These are phyloP conservation scores for Columbina picui DNA, from an alignment of 2,113 vertebrate genomes.

Conservation along the genomic window DNA sequence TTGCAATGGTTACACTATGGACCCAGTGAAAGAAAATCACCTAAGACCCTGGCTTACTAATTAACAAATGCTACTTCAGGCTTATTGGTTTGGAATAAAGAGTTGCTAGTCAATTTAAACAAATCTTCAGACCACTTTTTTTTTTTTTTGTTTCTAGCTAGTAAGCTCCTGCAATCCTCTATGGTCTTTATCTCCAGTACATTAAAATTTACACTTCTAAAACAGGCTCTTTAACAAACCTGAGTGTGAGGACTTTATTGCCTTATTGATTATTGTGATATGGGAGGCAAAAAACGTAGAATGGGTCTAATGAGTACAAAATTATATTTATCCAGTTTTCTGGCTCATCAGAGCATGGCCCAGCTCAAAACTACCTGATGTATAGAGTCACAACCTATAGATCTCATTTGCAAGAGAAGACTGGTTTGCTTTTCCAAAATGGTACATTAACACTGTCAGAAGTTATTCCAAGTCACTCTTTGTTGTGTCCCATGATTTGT, in stretches of 20 bases:
- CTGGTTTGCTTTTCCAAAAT: not conserved
- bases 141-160: not conserved
- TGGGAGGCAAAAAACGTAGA: not conserved
- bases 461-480: not conserved
- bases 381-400: not conserved
- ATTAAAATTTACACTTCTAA: slow-evolving; percentile 12
- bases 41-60: not conserved
- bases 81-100: slow-evolving; percentile 1
- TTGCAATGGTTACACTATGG: not conserved
- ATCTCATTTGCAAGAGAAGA: not conserved
- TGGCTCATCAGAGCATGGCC: not conserved
- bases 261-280: not conserved
- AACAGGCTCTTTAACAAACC: not conserved
- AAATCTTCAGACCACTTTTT: not conserved
- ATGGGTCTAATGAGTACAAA: not conserved
- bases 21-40: not conserved
- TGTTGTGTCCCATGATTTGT: not conserved
- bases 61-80: slow-evolving; percentile 9
- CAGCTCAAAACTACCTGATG: not conserved
- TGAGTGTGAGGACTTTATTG: not conserved
- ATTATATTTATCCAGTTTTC: not conserved
- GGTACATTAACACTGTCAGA: not conserved
- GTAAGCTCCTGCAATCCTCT: slow-evolving; percentile 3
- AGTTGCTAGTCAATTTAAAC: not conserved
- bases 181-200: not conserved